Evolutionary conservation across 2,797 vertebrate genomes (phyloP).

Genomic region (Oceanodroma leucorhoa): DNA sequence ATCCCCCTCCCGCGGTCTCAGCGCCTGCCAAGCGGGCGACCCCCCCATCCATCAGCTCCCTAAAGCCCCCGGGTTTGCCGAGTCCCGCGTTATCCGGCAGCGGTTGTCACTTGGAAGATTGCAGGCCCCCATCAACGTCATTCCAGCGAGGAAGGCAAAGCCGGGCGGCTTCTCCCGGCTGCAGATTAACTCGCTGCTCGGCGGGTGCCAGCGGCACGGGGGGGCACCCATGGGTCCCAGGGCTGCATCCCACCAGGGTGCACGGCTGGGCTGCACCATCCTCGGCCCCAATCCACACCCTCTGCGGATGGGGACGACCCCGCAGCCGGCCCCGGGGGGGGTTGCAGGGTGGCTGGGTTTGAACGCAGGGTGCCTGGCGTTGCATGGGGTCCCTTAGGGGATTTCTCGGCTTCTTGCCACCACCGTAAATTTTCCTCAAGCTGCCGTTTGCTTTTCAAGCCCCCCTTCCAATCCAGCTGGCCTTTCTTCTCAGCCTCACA

Average conservation of each 20-base stretch:
- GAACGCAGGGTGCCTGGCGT: fast-evolving
- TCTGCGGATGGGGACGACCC: fast-evolving
- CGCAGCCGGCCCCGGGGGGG: fast-evolving
- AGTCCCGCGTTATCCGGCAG: neutral
- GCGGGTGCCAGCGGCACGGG: fast-evolving
- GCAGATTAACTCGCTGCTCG: neutral
- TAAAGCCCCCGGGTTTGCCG: neutral
- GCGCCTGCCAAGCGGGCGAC: neutral
- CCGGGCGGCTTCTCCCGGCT: neutral
- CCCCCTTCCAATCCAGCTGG: neutral
- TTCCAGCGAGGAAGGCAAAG: slow-evolving; percentile 1
- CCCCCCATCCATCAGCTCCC: neutral
- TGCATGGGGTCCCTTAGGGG: fast-evolving
- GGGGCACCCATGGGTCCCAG: neutral
- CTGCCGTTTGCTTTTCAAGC: neutral
- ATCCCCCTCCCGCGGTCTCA: neutral
- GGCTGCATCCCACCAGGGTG: fast-evolving
- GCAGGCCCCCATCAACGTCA: neutral
- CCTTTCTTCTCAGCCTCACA: neutral
- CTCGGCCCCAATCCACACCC: neutral
- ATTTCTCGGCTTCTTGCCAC: neutral
- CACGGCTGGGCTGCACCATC: neutral
- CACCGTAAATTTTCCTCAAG: neutral
- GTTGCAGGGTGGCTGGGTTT: neutral
- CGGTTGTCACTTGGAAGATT: neutral